phyloP scores from a whole-genome alignment of 1,140 invertebrate species.

The Thalassaphorura encarpata region DNA sequence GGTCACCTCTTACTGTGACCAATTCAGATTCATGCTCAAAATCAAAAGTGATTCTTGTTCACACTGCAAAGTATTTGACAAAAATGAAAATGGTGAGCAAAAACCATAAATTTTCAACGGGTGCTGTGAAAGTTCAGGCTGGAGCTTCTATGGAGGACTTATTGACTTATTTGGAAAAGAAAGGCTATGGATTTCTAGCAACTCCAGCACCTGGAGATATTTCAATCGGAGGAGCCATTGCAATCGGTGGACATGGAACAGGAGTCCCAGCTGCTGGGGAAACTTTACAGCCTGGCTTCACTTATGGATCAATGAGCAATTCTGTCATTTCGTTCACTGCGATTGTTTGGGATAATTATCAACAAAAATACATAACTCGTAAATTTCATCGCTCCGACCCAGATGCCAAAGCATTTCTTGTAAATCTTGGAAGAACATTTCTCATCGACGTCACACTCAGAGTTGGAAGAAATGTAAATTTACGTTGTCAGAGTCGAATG shows the following conservation, averaged over 20 bases:
- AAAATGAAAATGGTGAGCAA: conserved; percentile 1
- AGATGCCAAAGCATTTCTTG: not conserved
- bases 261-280: not conserved
- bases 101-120: not conserved
- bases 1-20: conserved; percentile 20
- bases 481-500: conserved; percentile 13
- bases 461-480: conserved; percentile 5
- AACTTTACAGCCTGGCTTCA: not conserved
- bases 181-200: not conserved
- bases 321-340: conserved; percentile 10
- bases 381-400: conserved; percentile 10
- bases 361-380: conserved; percentile 1
- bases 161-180: not conserved
- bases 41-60: not conserved
- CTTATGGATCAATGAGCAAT: conserved; percentile 13
- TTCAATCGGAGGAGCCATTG: conserved; percentile 15
- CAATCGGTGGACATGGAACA: conserved; percentile 16
- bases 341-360: conserved; percentile 12
- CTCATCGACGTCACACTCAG: conserved; percentile 10
- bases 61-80: not conserved
- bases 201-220: conserved; percentile 2
- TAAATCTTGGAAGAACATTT: conserved; percentile 15
- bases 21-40: too few species aligned
- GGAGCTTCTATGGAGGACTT: not conserved
- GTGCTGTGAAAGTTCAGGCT: not conserved